phyloP scores from a whole-genome alignment of 2,888 invertebrate species.

The Drosophila lutescens region DNA sequence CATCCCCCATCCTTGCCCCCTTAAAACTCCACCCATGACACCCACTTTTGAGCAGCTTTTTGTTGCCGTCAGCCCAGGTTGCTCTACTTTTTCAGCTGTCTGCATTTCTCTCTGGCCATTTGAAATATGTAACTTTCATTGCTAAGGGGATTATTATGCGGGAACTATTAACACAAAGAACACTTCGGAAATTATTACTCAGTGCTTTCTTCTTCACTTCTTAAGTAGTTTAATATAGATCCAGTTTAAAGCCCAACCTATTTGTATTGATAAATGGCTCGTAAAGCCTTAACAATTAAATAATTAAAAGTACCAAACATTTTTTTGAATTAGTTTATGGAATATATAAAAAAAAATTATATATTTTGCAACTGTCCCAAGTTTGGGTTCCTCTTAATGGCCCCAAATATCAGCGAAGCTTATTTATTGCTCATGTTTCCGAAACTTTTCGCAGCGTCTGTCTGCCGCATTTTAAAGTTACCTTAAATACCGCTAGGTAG shows the following conservation, averaged over 20 bases:
- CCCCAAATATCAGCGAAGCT: constrained; percentile 28
- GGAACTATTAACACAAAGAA: neutral
- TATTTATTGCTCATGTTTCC: constrained; percentile 16
- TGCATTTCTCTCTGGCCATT: constrained; percentile 13
- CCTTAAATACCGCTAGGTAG: constrained; percentile 2
- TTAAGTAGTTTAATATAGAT: neutral
- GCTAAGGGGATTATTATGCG: neutral
- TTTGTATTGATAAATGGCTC: neutral
- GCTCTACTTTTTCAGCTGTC: constrained; percentile 22
- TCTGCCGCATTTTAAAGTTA: constrained; percentile 42
- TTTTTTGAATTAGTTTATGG: neutral
- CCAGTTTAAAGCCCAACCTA: neutral
- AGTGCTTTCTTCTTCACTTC: neutral
- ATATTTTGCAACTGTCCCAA: too few relatives aligned
- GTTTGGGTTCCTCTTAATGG: neutral
- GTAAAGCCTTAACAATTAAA: neutral
- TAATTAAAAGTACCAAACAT: neutral
- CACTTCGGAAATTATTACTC: neutral
- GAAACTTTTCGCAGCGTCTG: constrained; percentile 27
- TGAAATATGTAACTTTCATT: constrained; percentile 9
- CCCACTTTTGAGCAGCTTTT: constrained; percentile 2
- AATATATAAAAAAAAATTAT: neutral
- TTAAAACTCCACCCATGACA: constrained; percentile 3
- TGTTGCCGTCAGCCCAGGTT: constrained; percentile 24
- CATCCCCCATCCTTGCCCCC: constrained; percentile 17